Evolutionary conservation across 2,797 vertebrate genomes (phyloP).

Genomic region (Eulemur mongoz): DNA sequence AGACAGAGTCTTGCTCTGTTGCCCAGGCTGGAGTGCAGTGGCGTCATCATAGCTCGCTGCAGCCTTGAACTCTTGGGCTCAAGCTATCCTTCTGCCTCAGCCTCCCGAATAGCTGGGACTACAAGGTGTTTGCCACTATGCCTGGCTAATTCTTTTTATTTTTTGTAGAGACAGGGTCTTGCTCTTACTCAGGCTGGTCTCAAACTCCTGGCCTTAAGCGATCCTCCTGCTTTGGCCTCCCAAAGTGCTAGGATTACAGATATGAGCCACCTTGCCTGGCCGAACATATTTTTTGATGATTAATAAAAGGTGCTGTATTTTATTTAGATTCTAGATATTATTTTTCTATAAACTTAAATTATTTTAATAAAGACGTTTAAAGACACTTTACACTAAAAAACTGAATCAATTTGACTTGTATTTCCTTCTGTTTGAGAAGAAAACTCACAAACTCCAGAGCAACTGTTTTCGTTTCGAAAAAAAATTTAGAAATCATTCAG

Average conservation of each 20-base stretch:
- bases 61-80: neutral
- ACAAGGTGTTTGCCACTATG: neutral
- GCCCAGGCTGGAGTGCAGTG: neutral
- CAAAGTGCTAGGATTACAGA: neutral
- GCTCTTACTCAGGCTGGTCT: neutral
- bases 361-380: constrained; percentile 48
- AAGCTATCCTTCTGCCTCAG: neutral
- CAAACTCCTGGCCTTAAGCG: neutral
- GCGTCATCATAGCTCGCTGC: neutral
- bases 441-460: constrained; percentile 29
- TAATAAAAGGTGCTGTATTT: neutral
- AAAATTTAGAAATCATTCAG: constrained; percentile 10
- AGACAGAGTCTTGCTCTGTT: neutral
- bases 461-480: constrained; percentile 45
- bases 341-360: neutral
- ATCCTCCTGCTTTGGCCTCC: neutral
- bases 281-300: neutral
- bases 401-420: neutral
- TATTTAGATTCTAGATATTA: constrained; percentile 31
- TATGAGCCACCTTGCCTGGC: neutral
- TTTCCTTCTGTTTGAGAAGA: constrained; percentile 27
- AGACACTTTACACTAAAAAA: neutral
- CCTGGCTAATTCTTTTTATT: neutral
- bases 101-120: neutral
- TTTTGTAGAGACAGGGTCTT: neutral